A percentile compares a stretch with the other conserved stretches of the same genome.
Evolutionary conservation across 2,888 invertebrate species (phyloP).

Genomic region (Chelonus formosanus): DNA sequence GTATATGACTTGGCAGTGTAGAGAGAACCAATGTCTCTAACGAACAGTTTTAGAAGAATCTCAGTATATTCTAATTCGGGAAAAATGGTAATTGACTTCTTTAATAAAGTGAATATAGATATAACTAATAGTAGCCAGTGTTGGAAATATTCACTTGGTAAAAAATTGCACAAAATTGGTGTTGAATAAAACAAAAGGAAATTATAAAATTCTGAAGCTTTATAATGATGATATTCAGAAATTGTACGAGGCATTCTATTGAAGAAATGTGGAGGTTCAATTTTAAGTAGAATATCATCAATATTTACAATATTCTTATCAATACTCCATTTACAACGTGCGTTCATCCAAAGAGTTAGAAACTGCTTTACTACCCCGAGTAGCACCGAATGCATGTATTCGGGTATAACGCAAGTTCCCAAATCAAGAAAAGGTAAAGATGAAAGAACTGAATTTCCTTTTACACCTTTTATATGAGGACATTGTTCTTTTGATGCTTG

Average conservation of each 20-base stretch:
- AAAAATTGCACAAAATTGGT: neutral
- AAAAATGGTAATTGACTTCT: neutral
- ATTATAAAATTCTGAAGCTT: constrained; percentile 26
- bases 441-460: neutral
- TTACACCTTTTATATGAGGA: neutral
- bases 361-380: constrained; percentile 32
- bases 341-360: constrained; percentile 26
- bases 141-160: constrained; percentile 23
- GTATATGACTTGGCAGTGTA: too few relatives aligned
- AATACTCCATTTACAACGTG: constrained; percentile 28
- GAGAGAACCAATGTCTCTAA: too few relatives aligned
- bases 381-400: constrained; percentile 32
- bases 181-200: neutral
- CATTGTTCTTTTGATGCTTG: neutral
- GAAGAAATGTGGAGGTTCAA: constrained; percentile 29
- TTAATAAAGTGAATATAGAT: constrained; percentile 25
- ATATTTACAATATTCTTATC: constrained; percentile 8
- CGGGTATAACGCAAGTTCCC: too few relatives aligned
- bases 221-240: constrained; percentile 28
- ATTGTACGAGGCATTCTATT: neutral
- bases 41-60: too few relatives aligned
- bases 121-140: constrained; percentile 38
- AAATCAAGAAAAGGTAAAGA: neutral
- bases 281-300: constrained; percentile 22
- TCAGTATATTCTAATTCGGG: too few relatives aligned